Base-by-base conservation (phyloP, 2,113 vertebrate genomes). In the Trinectes maculatus region DNA sequence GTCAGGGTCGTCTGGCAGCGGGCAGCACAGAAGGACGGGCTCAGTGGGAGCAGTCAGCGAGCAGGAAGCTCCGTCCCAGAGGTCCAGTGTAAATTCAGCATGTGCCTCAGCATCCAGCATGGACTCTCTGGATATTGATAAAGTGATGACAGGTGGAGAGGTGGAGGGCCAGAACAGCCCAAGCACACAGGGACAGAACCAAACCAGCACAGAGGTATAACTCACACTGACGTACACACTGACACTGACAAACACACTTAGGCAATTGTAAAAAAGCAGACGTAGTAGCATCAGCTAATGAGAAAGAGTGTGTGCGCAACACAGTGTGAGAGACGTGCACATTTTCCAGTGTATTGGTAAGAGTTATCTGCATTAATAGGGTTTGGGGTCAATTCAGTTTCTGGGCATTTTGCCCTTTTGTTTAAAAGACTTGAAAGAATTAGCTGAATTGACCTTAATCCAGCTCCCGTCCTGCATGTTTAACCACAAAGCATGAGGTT, bases 71-170 rank as follows among this genome's bases (percentile, higher is more conserved):
- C 90, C 83, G 8, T 98, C 97, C 2, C 96, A 96, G 58, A 93
- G 95, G 19, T 98, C 96, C 56, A 99, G 98, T 49, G 82, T 97
- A 4, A 96, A 95, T 46, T 99, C 97, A 0, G 95, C 94, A 0
- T 91, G 88, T 24, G 80, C 89, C 63, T 92, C 92, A 2, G 95
- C 95, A 8, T 98, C 96, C 74, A 99, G 97, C 89, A 96, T 97
- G 96, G 97, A 99, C 83, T 99, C 97, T 15, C 85, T 98, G 90
- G 97, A 99, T 92, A 95, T 95, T 0, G 96, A 98, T 70, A 97
- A 96, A 91, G 93, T 95, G 78, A 80, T 57, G 0, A 10, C 64
- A 0, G 69, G 58, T 0, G 72, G 33, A 54, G 87, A 85, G 57
- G 70, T 7, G 52, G 87, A 86, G 22, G 59, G 54, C 0, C 63